These are phyloP conservation scores for Drosophila murphyi DNA, from an alignment of 1,140 invertebrate genomes.

Conservation along the genomic window DNA sequence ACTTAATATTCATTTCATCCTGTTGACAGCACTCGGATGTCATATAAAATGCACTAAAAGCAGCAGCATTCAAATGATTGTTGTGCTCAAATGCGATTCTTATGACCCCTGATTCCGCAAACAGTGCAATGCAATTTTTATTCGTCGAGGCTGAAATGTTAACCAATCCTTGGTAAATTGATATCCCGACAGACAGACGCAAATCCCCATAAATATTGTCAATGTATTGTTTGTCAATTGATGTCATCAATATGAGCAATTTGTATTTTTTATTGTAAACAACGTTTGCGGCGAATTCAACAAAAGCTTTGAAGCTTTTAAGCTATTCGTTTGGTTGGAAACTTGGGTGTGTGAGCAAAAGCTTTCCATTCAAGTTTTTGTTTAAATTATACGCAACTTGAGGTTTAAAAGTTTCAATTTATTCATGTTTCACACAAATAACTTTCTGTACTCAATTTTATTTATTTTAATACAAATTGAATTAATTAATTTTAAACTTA, in stretches of 20 bases:
- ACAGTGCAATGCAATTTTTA: slow-evolving; percentile 8
- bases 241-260: neutral
- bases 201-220: neutral
- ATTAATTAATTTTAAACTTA: neutral
- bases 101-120: neutral
- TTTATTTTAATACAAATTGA: neutral
- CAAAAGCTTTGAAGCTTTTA: neutral
- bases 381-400: slow-evolving; percentile 3
- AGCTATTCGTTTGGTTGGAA: slow-evolving; percentile 14
- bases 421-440: neutral
- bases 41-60: slow-evolving; percentile 29
- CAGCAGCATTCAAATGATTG: slow-evolving; percentile 28
- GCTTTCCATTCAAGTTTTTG: slow-evolving; percentile 22
- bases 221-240: neutral
- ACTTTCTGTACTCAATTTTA: neutral
- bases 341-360: slow-evolving; percentile 2
- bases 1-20: slow-evolving; percentile 21
- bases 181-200: slow-evolving; percentile 6
- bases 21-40: slow-evolving; percentile 21
- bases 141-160: slow-evolving; percentile 10
- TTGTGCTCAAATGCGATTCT: slow-evolving; percentile 23
- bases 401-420: neutral
- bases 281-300: neutral
- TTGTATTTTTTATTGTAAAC: neutral
- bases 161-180: slow-evolving; percentile 23